Base-by-base conservation (phyloP, 2,797 vertebrate genomes). In the Artibeus jamaicensis region DNA sequence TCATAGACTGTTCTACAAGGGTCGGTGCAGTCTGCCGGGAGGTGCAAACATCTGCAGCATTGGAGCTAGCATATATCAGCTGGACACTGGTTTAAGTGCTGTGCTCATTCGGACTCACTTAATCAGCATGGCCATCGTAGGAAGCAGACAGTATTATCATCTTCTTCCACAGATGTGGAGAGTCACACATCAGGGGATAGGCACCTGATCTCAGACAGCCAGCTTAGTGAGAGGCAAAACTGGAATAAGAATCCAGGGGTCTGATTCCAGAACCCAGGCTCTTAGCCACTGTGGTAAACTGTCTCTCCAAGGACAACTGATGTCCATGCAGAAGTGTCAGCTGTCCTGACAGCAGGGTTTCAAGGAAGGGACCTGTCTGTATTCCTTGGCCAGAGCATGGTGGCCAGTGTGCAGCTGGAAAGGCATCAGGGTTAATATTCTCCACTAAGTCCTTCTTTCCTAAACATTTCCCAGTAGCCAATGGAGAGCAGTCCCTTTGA, bases 401-500 rank as follows among this genome's bases (percentile, higher is more conserved):
- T 39, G 48, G 46, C 26, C 32, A 9, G 2, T 0, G 29, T 26
- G n/a, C 9, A 4, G 2, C 0, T 59, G 26, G 39, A 24, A 3
- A 73, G 34, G 2, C 1, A 6, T 53, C 18, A 32, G 15, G 11
- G 15, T 5, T 26, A 21, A 6, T 1, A 7, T 2, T 37, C 1
- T 3, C 4, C 46, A 32, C 11, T n/a, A 12, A 6, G 24, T 2
- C 9, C 6, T 68, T 11, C 19, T 62, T 32, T 79, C 15, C 29
- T 39, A 15, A 76, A 55, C 22, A 16, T n/a, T 39, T 9, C 16
- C 37, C 16, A 11, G 12, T 1, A 73, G 53, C 22, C 26, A 48
- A 4, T 1, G 26, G 11, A 6, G 21, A 86, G 4, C 22, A 37
- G 6, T 18, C 37, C 10, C 18, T 11, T 0, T 0, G n/a, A 22